A percentile compares a stretch with the other conserved stretches of the same genome.
Evolutionary conservation across 1,140 invertebrate genomes (phyloP).

Genomic region (Tetramorium parvispinum): DNA sequence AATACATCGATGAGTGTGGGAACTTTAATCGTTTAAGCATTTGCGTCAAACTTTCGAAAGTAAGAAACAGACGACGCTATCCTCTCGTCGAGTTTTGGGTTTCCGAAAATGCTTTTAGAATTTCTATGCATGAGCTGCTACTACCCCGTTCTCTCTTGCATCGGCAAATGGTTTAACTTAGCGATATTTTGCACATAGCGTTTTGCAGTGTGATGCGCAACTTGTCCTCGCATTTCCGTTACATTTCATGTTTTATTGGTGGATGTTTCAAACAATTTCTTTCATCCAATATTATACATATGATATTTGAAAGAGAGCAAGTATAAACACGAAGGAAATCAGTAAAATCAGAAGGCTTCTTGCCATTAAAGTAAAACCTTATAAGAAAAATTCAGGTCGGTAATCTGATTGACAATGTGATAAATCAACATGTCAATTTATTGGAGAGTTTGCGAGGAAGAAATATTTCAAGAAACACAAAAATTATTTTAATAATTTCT

Average conservation of each 20-base stretch:
- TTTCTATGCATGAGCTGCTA: neutral
- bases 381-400: neutral
- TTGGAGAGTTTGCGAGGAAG: neutral
- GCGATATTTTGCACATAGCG: neutral
- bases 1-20: neutral
- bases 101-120: neutral
- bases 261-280: neutral
- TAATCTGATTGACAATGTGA: neutral
- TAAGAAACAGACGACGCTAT: constrained; percentile 17
- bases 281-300: neutral
- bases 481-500: neutral
- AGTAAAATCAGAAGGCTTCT: neutral
- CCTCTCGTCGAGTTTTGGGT: neutral
- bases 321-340: neutral
- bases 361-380: neutral
- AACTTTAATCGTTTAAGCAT: constrained; percentile 19
- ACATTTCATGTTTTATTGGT: neutral
- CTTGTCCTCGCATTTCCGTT: neutral
- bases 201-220: neutral
- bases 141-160: neutral
- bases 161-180: neutral
- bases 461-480: neutral
- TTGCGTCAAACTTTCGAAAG: neutral
- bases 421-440: constrained; percentile 1
- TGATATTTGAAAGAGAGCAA: neutral